Evolutionary conservation across 1,140 invertebrate genomes (phyloP), one percentile per base, ranked within the genome.

Genomic region (Megalopta genalis): DNA sequence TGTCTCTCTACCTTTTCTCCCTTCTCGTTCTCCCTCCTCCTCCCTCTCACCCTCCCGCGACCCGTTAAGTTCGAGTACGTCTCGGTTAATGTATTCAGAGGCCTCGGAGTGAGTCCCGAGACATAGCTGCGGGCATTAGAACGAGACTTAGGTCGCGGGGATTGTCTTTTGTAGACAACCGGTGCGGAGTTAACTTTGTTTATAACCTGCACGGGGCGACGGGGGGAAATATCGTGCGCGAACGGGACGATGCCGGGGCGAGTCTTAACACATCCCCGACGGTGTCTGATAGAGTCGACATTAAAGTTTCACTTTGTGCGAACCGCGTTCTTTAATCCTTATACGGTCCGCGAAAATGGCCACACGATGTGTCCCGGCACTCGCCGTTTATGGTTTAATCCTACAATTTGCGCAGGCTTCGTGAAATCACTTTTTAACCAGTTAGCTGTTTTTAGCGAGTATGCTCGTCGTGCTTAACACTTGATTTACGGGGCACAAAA

Each of bases 41-140:
- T 57, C 18, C 67, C 14, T 59, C 74, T 59, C 62, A 14, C 42
- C 42, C 42, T 46, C 42, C 42, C 42, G 42, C 42, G 42, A 46
- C 69, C 60, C 59, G 66, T 59, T 80, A 64, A 77, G 60, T 82
- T 67, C 39, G 60, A 77, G 76, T 74, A 83, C 74, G 84, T 86
- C 73, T 77, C 59, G 54, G 39, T 83, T 87, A 87, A 87, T 87
- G 78, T 82, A 87, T 87, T 83, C 85, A 77, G 78, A 73, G 76
- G 68, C 39, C 69, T 57, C 63, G 57, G 49, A 69, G 42, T 46
- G 82, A 74, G 77, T 80, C 78, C 37, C 74, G 83, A 64, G 80
- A 85, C 83, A 81, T 85, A 75, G 84, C 83, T 39, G 57, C 73
- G 79, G 66, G 84, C 79, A 85, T 85, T 85, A 85, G 84, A 85